Evolutionary conservation across 53 echinoderm and acorn worm species (phyloP), one percentile per base, ranked within the genome.

Genomic region (Hippasteria phrygiana): DNA sequence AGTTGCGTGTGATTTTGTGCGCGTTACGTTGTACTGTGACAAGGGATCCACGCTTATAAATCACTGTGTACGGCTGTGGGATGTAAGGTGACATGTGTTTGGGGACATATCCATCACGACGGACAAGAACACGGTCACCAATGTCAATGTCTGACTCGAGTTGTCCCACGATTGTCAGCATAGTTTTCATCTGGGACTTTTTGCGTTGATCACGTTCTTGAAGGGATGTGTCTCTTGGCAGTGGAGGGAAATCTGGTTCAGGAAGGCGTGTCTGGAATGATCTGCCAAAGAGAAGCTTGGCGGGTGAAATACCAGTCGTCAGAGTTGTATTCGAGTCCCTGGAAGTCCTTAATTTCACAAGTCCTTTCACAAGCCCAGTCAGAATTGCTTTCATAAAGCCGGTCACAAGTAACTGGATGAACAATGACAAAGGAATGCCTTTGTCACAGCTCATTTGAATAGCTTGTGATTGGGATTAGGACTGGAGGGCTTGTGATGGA

Each of bases 11-110:
- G 48, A 76, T 31, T 4, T 33, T 76, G 77, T 76, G 35, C 48
- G 54, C 43, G 46, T 75, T 74, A 38, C 62, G 55, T 37, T 39
- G 51, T 18, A 73, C 87, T 43, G 73, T 73, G 87, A 87, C 41
- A 55, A 87, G 71, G 71, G 32, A 72, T 12, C 87, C 87, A 91
- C 78, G 64, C 64, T 64, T 29, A 13, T 31, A 28, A 27, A 31
- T 64, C 29, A 64, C 64, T 22, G 33, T 85, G 78, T 91, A 91
- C 22, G 80, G 91, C 65, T 69, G 54, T 2, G 79, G 87, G 43
- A 87, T 73, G 78, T 78, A 91, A 20, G 80, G 91, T 62, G 87
- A 81, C 59, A 87, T 64, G 43, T 87, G 70, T 73, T 91, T 91
- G 6, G 64, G 64, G 34, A 88, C 43, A 29, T 79, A 34, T 33